Evolutionary conservation across 1,140 invertebrate genomes (phyloP), one percentile per base, ranked within the genome.

Genomic region (Drosophila pectinifera): DNA sequence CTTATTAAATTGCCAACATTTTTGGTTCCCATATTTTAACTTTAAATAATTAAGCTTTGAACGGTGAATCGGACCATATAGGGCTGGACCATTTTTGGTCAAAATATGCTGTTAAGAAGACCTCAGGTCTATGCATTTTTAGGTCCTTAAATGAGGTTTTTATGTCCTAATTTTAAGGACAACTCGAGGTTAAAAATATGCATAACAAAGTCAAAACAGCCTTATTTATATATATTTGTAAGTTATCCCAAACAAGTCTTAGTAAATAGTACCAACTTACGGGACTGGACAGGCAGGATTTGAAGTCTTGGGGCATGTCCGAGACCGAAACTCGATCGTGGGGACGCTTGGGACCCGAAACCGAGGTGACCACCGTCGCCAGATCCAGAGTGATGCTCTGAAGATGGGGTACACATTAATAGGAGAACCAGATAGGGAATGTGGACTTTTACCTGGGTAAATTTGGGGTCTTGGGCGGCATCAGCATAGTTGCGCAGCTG

Each of bases 281-380:
- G 94, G 98, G 98, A 90, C 95, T 98, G n/a, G 94, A 95, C 0
- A 99, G 94, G 83, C 98, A 99, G 0, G 94, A 93, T 8, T 94
- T 92, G 92, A 99, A 99, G 92, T 99, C 98, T 28, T 93, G 90
- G 86, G 98, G 98, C 97, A 99, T 98, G 34, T 96, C 95, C 0
- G 94, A 93, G 0, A 99, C 97, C 0, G 97, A 95, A 4, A 99
- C 98, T 51, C 97, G 94, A 93, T 99, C 99, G 80, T 99, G 98
- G 0, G 98, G 98, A 73, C 98, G 93, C 92, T 99, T 99, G 0
- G 99, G 98, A 8, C 99, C 99, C 78, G 97, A 98, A 0, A 99
- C 96, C 56, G 97, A 99, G 3, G 98, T 97, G 10, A 97, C 97
- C 1, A 99, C 97, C 1, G 96, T 97, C 0, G 93, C 92, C 31